These are phyloP conservation scores for Centrocercus urophasianus DNA, from an alignment of 2,113 vertebrate species.

Conservation along the genomic window DNA sequence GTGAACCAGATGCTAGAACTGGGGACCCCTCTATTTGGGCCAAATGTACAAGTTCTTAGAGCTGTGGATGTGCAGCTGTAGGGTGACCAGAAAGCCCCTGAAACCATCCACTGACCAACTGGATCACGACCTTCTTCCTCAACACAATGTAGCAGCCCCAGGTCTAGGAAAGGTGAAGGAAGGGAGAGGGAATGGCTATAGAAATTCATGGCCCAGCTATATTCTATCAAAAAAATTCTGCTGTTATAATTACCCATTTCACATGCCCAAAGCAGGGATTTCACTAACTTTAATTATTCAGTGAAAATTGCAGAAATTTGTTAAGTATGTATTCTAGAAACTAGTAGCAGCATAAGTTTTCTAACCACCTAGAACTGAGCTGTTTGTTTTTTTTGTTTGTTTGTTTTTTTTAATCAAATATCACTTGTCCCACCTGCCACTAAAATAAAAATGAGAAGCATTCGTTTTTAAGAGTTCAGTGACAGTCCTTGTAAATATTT, in stretches of 20 bases:
- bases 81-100: not conserved
- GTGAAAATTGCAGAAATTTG: not conserved
- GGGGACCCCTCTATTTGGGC: not conserved
- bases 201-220: not conserved
- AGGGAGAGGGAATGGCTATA: rapidly evolving
- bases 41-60: not conserved
- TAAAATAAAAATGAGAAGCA: not conserved
- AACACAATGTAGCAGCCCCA: not conserved
- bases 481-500: not conserved
- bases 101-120: not conserved
- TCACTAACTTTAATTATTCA: not conserved
- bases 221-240: not conserved
- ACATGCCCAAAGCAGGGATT: not conserved
- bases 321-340: not conserved
- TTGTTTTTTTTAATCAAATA: not conserved
- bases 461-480: rapidly evolving
- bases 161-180: not conserved
- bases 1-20: not conserved
- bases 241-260: not conserved
- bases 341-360: not conserved
- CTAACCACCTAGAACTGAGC: not conserved
- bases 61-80: not conserved
- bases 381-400: not conserved
- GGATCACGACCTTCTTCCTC: not conserved
- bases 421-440: not conserved